These are phyloP conservation scores for Abrostola tripartita DNA, from an alignment of 2,888 invertebrate species.

Conservation along the genomic window DNA sequence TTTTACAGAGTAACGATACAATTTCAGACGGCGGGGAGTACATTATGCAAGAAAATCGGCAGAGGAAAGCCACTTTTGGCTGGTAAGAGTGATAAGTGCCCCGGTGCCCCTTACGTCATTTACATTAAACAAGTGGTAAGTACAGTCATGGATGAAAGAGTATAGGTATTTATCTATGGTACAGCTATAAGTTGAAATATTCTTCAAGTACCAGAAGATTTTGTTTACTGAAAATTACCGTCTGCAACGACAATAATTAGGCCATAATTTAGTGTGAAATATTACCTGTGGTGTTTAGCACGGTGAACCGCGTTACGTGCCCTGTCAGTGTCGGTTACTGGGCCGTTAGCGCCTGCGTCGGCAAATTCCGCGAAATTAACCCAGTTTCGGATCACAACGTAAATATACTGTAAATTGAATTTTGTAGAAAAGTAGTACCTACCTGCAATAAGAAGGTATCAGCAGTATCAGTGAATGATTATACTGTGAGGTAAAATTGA, in stretches of 20 bases:
- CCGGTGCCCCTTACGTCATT: too few species aligned
- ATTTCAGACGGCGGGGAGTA: too few species aligned
- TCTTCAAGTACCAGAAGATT: too few species aligned
- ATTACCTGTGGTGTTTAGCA: constrained; percentile 58
- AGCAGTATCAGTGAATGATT: background rate
- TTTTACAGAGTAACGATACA: too few species aligned
- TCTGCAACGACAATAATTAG: constrained; percentile 32
- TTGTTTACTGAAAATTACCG: background rate
- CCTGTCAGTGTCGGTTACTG: constrained; percentile 53
- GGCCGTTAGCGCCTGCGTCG: constrained; percentile 25
- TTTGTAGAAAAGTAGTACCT: constrained; percentile 11
- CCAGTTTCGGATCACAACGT: constrained; percentile 23
- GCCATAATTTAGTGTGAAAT: constrained; percentile 63
- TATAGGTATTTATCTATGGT: too few species aligned
- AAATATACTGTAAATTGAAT: constrained; percentile 26
- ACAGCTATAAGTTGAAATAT: too few species aligned
- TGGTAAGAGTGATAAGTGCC: too few species aligned
- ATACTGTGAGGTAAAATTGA: too few species aligned
- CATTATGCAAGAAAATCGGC: too few species aligned
- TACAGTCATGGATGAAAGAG: too few species aligned
- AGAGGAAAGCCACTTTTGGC: too few species aligned
- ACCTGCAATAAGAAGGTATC: constrained; percentile 4
- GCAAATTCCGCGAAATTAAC: constrained; percentile 26
- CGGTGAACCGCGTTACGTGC: constrained; percentile 63
- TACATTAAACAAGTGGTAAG: too few species aligned